phyloP scores from a whole-genome alignment of 2,113 vertebrate species.

The Rana temporaria region DNA sequence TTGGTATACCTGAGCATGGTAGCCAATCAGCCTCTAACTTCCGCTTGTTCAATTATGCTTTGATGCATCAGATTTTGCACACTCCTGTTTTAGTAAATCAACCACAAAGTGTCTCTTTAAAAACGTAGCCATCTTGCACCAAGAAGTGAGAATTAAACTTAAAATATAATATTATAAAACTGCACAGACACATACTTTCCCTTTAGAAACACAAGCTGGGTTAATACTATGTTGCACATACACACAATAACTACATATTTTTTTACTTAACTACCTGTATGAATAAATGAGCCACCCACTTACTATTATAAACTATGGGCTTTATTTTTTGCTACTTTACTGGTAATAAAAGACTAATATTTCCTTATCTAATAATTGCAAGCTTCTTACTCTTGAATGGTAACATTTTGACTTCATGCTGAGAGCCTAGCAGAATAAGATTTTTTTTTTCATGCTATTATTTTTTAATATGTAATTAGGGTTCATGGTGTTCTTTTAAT shows the following conservation, averaged over 20 bases:
- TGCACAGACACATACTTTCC: neutral
- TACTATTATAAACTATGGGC: slow-evolving; percentile 36
- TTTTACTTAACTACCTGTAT: slow-evolving; percentile 41
- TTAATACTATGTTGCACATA: slow-evolving; percentile 27
- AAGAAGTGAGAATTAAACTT: neutral
- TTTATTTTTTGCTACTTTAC: slow-evolving; percentile 32
- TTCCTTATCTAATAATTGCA: slow-evolving; percentile 55
- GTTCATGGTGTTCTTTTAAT: slow-evolving; percentile 38
- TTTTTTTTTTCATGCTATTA: slow-evolving; percentile 31
- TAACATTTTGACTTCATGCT: slow-evolving; percentile 15
- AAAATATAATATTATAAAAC: neutral
- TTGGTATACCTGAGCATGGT: too few relatives aligned
- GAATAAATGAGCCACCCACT: slow-evolving; percentile 41
- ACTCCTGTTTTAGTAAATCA: too few relatives aligned
- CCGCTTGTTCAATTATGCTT: too few relatives aligned
- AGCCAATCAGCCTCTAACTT: too few relatives aligned
- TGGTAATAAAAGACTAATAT: slow-evolving; percentile 44
- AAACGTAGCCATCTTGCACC: too few relatives aligned
- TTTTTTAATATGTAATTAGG: slow-evolving; percentile 50
- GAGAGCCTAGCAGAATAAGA: neutral
- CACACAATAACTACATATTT: slow-evolving; percentile 40
- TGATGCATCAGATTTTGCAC: too few relatives aligned
- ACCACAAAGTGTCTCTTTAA: too few relatives aligned
- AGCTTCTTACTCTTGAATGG: slow-evolving; percentile 33
- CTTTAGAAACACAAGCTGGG: slow-evolving; percentile 14